Evolutionary conservation across 2,888 invertebrate species (phyloP), one percentile per base, ranked within the genome.

Genomic region (Nemotelus pantherinus): DNA sequence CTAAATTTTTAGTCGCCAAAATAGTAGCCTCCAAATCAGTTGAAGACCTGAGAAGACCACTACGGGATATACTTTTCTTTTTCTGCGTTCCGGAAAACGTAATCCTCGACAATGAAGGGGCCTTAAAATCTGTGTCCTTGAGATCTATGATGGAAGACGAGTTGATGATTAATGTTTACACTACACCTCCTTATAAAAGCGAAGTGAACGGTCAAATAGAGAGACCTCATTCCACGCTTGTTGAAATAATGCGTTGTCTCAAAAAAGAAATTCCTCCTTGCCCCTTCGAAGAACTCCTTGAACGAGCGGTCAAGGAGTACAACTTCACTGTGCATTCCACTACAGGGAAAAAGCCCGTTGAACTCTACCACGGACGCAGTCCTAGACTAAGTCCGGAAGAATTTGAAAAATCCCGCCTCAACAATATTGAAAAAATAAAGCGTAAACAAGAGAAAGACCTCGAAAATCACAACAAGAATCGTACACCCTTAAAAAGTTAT

Each of bases 401-500:
- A 45, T 78, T 79, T 57, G 80, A 80, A 77, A 71, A 75, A 50
- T 58, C 60, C 39, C 74, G 78, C 3, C n/a, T 71, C 10, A 44
- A 57, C 5, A 80, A 77, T 60, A 80, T 72, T 64, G 76, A 78
- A 44, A 79, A 77, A 67, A 10, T 79, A 41, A 63, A 77, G 74
- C 7, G 50, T 6, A 78, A 80, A 77, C 80, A 80, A 65, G 41
- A 53, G 6, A 67, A 77, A 57, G 80, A 79, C 9, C 47, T 79
- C 9, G 58, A 77, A 55, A 72, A 68, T 58, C 80, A 79, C 53
- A 80, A 81, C 39, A 80, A 80, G 68, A 77, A 60, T 47, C 70
- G 79, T n/a, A 64, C 80, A 47, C 58, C 76, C 10, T 55, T 77
- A 5, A 80, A 79, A 79, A 67, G 71, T 25, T 80, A 77, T 45